phyloP scores from a whole-genome alignment of 2,888 invertebrate species.

The Athrips mouffetella region DNA sequence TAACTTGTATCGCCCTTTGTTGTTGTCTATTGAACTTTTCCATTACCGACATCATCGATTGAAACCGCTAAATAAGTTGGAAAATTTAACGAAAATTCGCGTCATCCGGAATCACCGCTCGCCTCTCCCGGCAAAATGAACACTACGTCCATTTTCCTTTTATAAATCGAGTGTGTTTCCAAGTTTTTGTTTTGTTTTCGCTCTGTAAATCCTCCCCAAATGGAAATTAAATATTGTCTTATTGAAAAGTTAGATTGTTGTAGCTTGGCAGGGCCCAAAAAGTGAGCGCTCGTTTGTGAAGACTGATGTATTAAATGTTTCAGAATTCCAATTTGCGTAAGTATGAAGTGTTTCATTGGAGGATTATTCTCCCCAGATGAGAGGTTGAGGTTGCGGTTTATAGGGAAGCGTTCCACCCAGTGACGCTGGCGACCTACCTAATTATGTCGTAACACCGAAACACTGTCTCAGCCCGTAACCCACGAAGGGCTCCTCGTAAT shows the following conservation, averaged over 20 bases:
- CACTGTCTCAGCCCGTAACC: slow-evolving; percentile 42
- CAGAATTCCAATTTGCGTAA: slow-evolving; percentile 5
- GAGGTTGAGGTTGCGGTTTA: slow-evolving; percentile 2
- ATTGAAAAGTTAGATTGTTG: slow-evolving; percentile 62
- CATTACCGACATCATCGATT: slow-evolving; percentile 71
- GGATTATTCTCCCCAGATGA: slow-evolving; percentile 33
- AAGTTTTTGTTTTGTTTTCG: slow-evolving; percentile 54
- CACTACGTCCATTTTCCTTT: slow-evolving; percentile 54
- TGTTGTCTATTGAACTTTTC: slow-evolving; percentile 75
- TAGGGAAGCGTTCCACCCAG: slow-evolving; percentile 32
- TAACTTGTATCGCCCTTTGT: slow-evolving; percentile 74
- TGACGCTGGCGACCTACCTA: slow-evolving; percentile 43
- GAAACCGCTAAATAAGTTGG: slow-evolving; percentile 69
- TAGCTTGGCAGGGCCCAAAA: slow-evolving; percentile 56
- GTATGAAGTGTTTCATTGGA: slow-evolving; percentile 26
- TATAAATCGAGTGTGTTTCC: slow-evolving; percentile 53
- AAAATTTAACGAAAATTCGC: no score
- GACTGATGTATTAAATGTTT: not conserved
- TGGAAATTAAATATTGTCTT: slow-evolving; percentile 66
- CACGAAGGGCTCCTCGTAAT: slow-evolving; percentile 54
- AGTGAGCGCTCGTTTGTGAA: slow-evolving; percentile 34
- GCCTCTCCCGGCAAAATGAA: slow-evolving; percentile 44
- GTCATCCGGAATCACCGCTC: slow-evolving; percentile 42
- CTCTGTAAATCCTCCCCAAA: slow-evolving; percentile 43
- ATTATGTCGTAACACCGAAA: slow-evolving; percentile 55